Evolutionary conservation across 2,888 invertebrate species (phyloP).

Genomic region (Campaea margaritaria): DNA sequence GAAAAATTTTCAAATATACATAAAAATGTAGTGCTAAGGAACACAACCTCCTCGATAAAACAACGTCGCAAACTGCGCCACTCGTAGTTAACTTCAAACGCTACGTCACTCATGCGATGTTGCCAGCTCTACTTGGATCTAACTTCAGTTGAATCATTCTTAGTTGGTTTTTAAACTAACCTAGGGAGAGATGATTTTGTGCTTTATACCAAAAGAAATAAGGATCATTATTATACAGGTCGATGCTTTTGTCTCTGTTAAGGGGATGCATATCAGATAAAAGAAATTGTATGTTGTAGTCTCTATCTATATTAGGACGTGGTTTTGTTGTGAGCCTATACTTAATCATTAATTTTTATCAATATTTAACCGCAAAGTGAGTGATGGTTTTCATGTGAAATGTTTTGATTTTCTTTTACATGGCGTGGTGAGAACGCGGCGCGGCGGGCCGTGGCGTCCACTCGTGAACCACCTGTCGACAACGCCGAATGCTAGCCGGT

Average conservation of each 20-base stretch:
- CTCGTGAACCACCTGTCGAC: too few relatives aligned
- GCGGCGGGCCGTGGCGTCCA: too few relatives aligned
- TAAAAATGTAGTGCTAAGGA: slow-evolving; percentile 49
- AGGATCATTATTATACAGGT: slow-evolving; percentile 21
- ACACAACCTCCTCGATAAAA: slow-evolving; percentile 55
- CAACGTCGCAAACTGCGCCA: slow-evolving; percentile 60
- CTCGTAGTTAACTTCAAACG: slow-evolving; percentile 66
- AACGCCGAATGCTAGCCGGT: too few relatives aligned
- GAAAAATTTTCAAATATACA: slow-evolving; percentile 41
- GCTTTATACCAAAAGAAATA: accelerated
- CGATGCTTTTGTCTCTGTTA: slow-evolving; percentile 36
- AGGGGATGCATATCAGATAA: slow-evolving; percentile 43
- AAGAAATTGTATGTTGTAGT: background rate
- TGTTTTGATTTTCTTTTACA: too few relatives aligned
- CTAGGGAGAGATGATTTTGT: slow-evolving; percentile 34
- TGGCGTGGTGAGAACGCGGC: too few relatives aligned
- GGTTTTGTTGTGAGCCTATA: too few relatives aligned
- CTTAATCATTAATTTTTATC: too few relatives aligned
- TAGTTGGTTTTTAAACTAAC: slow-evolving; percentile 52
- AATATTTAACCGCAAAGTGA: too few relatives aligned
- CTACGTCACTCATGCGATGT: slow-evolving; percentile 60
- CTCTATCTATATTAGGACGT: too few relatives aligned
- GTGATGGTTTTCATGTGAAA: too few relatives aligned
- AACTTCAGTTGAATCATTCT: slow-evolving; percentile 62
- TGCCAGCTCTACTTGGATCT: slow-evolving; percentile 64